A percentile compares a stretch with the other conserved stretches of the same genome.
These are phyloP conservation scores for Megaustenia siamemsis DNA, from an alignment of 2,888 invertebrate species.

Conservation along the genomic window DNA sequence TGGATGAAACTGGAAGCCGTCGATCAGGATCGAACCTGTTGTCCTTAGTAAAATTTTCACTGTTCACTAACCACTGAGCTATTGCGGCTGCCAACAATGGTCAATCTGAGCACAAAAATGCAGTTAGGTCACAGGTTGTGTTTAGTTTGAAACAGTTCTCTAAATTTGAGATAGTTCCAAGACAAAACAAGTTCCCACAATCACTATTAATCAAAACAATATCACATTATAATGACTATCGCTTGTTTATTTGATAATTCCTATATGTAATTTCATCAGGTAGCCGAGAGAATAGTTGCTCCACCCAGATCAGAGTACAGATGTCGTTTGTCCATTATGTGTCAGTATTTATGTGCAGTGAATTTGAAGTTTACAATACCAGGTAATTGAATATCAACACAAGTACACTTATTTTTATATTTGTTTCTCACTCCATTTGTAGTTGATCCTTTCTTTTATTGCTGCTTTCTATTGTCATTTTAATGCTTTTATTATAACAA, in stretches of 20 bases:
- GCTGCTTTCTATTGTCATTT: not conserved
- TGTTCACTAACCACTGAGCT: no score
- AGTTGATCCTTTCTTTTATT: not conserved
- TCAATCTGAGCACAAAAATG: no score
- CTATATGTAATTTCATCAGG: constrained; percentile 76
- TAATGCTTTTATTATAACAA: not conserved
- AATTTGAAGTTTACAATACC: constrained; percentile 91
- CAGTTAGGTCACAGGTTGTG: no score
- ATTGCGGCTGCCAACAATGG: no score
- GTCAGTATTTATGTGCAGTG: constrained; percentile 93
- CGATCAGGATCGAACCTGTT: no score
- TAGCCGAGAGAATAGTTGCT: constrained; percentile 94
- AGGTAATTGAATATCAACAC: constrained; percentile 81
- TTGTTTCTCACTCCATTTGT: not conserved
- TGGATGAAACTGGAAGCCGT: no score
- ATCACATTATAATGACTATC: no score
- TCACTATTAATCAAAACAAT: no score
- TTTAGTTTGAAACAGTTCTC: no score
- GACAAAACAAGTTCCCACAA: no score
- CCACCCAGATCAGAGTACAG: constrained; percentile 85
- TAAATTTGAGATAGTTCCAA: no score
- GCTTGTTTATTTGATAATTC: not conserved
- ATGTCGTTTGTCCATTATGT: constrained; percentile 95
- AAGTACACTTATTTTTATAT: not conserved
- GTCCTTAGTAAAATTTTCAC: no score